phyloP scores from a whole-genome alignment of 2,888 invertebrate species.

The Chloroclysta siterata region DNA sequence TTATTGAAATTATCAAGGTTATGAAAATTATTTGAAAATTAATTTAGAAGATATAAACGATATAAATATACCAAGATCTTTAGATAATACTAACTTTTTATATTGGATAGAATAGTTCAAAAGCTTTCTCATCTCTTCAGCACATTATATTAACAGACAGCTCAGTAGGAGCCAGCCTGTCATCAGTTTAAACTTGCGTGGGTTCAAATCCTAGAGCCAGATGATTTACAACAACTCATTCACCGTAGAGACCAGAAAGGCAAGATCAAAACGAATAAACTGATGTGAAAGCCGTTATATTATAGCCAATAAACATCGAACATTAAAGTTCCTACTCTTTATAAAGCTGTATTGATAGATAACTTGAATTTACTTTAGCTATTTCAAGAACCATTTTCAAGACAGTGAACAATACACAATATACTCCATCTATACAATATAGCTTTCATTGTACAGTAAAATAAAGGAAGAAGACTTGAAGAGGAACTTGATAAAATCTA shows the following conservation, averaged over 20 bases:
- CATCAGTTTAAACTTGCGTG: conserved; percentile 11
- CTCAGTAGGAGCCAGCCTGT: conserved; percentile 3
- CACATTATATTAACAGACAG: conserved; percentile 1
- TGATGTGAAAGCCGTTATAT: conserved; percentile 9
- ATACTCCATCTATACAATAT: too few relatives aligned
- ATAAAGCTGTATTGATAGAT: not conserved
- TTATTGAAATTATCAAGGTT: too few relatives aligned
- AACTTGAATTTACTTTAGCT: not conserved
- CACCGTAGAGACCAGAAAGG: not conserved
- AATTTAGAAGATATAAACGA: too few relatives aligned
- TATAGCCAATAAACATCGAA: conserved; percentile 4
- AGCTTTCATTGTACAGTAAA: too few relatives aligned
- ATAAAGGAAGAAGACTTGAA: too few relatives aligned
- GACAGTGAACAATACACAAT: too few relatives aligned
- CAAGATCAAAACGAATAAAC: conserved; percentile 3
- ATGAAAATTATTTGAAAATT: too few relatives aligned
- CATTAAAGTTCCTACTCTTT: not conserved
- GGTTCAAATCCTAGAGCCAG: not conserved
- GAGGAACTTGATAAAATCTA: too few relatives aligned
- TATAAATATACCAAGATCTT: too few relatives aligned
- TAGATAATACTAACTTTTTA: too few relatives aligned
- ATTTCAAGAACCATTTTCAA: not conserved
- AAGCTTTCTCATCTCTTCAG: not conserved
- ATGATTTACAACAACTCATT: conserved; percentile 14
- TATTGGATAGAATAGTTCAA: too few relatives aligned